Evolutionary conservation across 2,888 invertebrate species (phyloP).

Genomic region (Mythimna albipuncta): DNA sequence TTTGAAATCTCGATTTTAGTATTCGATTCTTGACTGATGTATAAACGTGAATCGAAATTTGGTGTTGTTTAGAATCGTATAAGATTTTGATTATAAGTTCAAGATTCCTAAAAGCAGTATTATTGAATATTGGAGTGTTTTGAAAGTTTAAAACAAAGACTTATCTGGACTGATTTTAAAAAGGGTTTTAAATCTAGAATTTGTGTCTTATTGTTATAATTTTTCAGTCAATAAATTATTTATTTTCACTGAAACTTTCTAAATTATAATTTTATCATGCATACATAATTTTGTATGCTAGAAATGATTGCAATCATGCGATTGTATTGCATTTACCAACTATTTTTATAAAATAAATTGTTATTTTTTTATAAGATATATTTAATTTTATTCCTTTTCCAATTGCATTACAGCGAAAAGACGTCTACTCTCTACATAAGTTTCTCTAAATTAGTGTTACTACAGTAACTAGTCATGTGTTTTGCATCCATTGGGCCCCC

Average conservation of each 20-base stretch:
- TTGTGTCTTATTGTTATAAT: neutral
- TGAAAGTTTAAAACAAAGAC: neutral
- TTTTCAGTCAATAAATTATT: neutral
- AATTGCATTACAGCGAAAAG: neutral
- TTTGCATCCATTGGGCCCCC: too few relatives aligned
- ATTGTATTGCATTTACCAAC: slow-evolving; percentile 41
- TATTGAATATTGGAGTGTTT: slow-evolving; percentile 16
- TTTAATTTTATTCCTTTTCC: neutral
- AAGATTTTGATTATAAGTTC: slow-evolving; percentile 2
- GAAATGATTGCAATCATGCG: slow-evolving; percentile 11
- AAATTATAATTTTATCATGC: neutral
- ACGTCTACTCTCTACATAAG: too few relatives aligned
- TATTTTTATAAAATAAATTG: slow-evolving; percentile 20
- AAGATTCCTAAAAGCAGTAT: slow-evolving; percentile 32
- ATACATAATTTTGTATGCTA: neutral
- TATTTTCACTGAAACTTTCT: neutral
- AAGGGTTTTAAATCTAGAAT: neutral
- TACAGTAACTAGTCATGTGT: too few relatives aligned
- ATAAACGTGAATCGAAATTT: slow-evolving; percentile 37
- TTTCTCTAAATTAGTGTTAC: too few relatives aligned
- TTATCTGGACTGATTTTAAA: neutral
- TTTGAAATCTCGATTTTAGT: slow-evolving; percentile 18
- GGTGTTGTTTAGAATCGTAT: neutral
- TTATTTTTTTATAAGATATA: neutral
- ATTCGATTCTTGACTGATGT: slow-evolving; percentile 33